Conservation (phyloP, 2,113 vertebrate species). For the Calidris pugnax region DNA sequence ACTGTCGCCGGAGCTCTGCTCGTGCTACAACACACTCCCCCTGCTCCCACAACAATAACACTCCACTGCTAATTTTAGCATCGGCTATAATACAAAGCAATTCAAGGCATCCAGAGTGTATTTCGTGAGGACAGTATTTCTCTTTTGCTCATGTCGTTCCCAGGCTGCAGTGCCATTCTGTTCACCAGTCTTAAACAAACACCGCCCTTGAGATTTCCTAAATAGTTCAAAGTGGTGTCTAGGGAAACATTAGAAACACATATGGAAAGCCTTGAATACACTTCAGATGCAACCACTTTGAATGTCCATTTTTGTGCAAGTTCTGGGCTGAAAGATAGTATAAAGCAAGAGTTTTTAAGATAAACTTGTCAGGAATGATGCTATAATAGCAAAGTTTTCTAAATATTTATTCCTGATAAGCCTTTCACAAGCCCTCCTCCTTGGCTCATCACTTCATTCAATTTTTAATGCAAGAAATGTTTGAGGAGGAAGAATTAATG, state of each 20-base stretch:
- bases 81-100: conserved; percentile 12
- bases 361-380: conserved; percentile 41
- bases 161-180: conserved; percentile 34
- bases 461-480: conserved; percentile 27
- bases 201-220: conserved; percentile 19
- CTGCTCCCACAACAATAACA: conserved; percentile 16
- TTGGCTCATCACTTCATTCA: conserved; percentile 1
- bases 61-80: conserved; percentile 50
- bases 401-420: conserved; percentile 51
- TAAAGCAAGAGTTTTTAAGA: conserved; percentile 16
- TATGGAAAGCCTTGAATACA: conserved; percentile 2
- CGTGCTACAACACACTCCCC: neutral
- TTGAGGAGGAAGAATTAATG: conserved; percentile 2
- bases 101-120: conserved; percentile 25
- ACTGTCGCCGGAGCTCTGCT: neutral
- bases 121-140: conserved; percentile 28
- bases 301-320: conserved; percentile 48
- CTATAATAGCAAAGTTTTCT: conserved; percentile 19
- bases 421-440: conserved; percentile 9
- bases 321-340: neutral
- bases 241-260: conserved; percentile 51
- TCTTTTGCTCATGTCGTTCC: conserved; percentile 49
- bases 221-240: conserved; percentile 47
- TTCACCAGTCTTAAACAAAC: conserved; percentile 56
- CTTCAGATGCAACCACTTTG: conserved; percentile 28